Evolutionary conservation across 2,797 vertebrate genomes (phyloP).

Genomic region (Enteromius treurensis): DNA sequence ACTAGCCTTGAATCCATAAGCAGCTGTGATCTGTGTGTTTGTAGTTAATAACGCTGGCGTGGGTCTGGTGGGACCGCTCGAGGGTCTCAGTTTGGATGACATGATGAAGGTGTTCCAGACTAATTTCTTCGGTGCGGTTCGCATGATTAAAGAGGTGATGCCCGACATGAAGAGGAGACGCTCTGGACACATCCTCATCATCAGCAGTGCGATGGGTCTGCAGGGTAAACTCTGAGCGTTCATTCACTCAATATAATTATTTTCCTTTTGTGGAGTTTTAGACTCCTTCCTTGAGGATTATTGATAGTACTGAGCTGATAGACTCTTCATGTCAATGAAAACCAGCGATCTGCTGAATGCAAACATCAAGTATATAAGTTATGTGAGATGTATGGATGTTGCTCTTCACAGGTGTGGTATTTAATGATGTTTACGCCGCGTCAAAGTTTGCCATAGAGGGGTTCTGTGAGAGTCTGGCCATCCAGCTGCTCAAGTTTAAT

Average conservation of each 20-base stretch:
- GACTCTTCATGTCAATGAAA: too few species aligned
- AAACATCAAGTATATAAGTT: too few species aligned
- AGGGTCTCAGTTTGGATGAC: conserved; percentile 80
- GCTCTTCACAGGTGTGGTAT: conserved; percentile 76
- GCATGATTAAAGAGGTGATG: conserved; percentile 85
- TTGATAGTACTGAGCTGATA: too few species aligned
- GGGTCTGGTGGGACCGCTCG: conserved; percentile 80
- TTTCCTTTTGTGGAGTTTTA: too few species aligned
- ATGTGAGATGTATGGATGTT: too few species aligned
- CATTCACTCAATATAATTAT: not conserved
- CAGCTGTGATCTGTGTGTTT: not conserved
- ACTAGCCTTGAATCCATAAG: too few species aligned
- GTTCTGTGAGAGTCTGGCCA: conserved; percentile 84
- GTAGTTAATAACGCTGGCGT: conserved; percentile 86
- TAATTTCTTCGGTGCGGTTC: conserved; percentile 81
- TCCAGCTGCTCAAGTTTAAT: conserved; percentile 80
- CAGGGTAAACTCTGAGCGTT: conserved; percentile 75
- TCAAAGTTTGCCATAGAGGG: conserved; percentile 87
- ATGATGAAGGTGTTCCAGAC: conserved; percentile 84
- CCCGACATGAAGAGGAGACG: conserved; percentile 83
- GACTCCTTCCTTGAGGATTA: too few species aligned
- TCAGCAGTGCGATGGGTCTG: conserved; percentile 84
- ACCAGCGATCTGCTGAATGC: too few species aligned
- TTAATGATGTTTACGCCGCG: conserved; percentile 81
- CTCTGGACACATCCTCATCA: conserved; percentile 77